Evolutionary conservation across 2,797 vertebrate species (phyloP), one percentile per base, ranked within the genome.

Genomic region (Pseudochromis fuscus): DNA sequence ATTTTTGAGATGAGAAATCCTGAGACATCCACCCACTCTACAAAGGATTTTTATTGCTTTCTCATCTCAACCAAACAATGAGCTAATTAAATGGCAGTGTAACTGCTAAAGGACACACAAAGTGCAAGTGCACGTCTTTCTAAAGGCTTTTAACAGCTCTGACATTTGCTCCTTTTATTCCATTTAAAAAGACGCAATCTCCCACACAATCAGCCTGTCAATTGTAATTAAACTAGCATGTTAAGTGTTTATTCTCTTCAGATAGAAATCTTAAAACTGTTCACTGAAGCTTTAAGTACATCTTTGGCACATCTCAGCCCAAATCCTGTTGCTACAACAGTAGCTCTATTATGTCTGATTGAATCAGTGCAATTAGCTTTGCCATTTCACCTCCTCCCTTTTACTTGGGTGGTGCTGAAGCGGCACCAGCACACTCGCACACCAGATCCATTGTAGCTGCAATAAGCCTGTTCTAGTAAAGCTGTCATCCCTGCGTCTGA

Each of bases 341-440:
- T 11, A 30, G 40, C 6, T 75, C 61, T 77, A 55, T 79, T 69
- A 65, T 73, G 46, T 67, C 37, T 21, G 60, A 83, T 72, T 57
- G 12, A 51, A 62, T 72, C 56, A 16, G 51, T n/a, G 76, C 60
- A 74, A 74, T 84, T 76, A 76, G 49, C 62, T 18, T n/a, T 18
- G 31, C 33, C 33, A 18, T 55, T 63, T 49, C 42, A 45, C 79
- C 65, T 52, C 73, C 69, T 55, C 51, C 68, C 51, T 19, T 64
- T 67, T 76, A n/a, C 57, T 64, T 76, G 73, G 84, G 71, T 75
- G 81, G 67, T 76, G 10, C 72, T 66, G 60, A 62, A 79, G 21
- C 61, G 65, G 30, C 58, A 73, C 5, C 28, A 3, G 30, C 40
- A 8, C 46, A 16, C 50, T 24, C 9, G 1, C 56, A 64, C 72